Conservation (phyloP, 2,888 invertebrate genomes). For the Gymnosoma rotundatum region DNA sequence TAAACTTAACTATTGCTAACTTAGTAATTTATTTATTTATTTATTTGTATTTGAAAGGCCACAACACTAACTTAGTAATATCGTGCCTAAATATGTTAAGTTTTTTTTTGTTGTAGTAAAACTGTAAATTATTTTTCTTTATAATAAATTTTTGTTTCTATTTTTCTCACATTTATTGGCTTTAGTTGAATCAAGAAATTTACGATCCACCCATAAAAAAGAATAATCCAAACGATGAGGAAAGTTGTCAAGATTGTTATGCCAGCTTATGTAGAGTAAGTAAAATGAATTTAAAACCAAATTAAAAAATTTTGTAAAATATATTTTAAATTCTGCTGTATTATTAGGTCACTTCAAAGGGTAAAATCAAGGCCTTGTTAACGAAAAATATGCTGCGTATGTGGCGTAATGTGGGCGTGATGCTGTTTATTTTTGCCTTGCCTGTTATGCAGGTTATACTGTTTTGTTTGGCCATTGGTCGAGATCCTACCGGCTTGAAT, state of each 20-base stretch:
- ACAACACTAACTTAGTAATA: no score
- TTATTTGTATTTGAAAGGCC: no score
- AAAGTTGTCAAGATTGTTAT: conserved; percentile 79
- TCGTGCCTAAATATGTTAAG: no score
- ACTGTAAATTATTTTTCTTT: not conserved
- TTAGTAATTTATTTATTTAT: no score
- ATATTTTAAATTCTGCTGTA: not conserved
- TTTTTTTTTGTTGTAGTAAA: no score
- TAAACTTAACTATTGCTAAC: no score
- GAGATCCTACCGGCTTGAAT: conserved; percentile 91
- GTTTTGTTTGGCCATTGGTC: conserved; percentile 95
- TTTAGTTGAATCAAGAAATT: conserved; percentile 80
- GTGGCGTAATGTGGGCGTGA: conserved; percentile 96
- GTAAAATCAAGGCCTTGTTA: conserved; percentile 92
- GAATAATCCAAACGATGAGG: conserved; percentile 78
- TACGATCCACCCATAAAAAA: conserved; percentile 78
- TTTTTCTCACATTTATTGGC: not conserved
- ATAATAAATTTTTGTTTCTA: not conserved
- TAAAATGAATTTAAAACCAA: not conserved
- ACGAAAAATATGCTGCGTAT: conserved; percentile 94
- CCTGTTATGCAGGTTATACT: conserved; percentile 97
- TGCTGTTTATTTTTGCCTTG: conserved; percentile 95
- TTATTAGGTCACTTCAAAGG: conserved; percentile 88
- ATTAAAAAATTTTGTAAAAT: not conserved
- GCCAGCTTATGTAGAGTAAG: conserved; percentile 77